Evolutionary conservation across 2,797 vertebrate species (phyloP), one percentile per base, ranked within the genome.

Genomic region (Apogon talboti): DNA sequence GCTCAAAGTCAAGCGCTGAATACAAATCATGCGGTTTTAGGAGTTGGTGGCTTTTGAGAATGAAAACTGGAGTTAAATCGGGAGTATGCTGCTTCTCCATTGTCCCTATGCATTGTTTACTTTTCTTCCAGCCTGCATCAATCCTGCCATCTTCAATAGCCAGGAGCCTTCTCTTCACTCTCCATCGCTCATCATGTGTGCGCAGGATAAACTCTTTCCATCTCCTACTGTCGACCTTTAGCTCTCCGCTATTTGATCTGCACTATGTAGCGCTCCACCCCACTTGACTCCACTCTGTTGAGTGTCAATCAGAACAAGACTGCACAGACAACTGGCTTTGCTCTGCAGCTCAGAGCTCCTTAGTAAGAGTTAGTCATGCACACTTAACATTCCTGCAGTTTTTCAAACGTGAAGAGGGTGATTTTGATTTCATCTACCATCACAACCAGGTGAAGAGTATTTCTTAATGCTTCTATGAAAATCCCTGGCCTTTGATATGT

Each of bases 171-270:
- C 54, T 58, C 64, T 76, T 77, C 72, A 41, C 82, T 84, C 82
- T 84, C 79, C 52, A 59, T 87, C 84, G 79, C 70, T 89, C 78
- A 82, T 82, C 66, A 49, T 74, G 67, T 66, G 73, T 71, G 68
- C 15, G n/a, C 56, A 35, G 54, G 71, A 81, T 80, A 77, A 85
- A 84, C 80, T 73, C 86, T 76, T 55, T 46, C 50, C 63, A 52
- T 81, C 75, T 78, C 77, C 57, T 65, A 42, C 75, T 46, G 75
- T 64, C 74, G 65, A 86, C 88, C 84, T 88, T 83, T 81, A 74
- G 21, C 78, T 74, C 81, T 63, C 71, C 66, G 14, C 70, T 83
- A 47, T 90, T 90, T 90, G 80, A 83, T 85, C 82, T 73, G 70
- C 73, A 28, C 70, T 54, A 42, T 74, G 79, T 66, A 58, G 76